Base-by-base conservation (phyloP, 2,113 vertebrate genomes). In the Atlantisia rogersi region DNA sequence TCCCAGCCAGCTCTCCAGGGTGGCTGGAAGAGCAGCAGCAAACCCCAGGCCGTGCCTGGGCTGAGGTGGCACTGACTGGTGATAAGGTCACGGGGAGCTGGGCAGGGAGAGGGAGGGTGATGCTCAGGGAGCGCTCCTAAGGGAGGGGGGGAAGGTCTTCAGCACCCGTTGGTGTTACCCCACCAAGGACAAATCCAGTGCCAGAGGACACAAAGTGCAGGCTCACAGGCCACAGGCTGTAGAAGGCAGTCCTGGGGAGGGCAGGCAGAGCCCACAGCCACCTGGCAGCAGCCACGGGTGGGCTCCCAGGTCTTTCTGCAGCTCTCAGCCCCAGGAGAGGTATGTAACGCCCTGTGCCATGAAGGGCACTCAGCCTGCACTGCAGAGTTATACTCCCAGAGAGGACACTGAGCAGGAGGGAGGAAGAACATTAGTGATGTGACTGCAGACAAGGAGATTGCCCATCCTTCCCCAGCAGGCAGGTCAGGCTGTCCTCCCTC, bases 401-500 rank as follows among this genome's bases (percentile, higher is more conserved):
- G 64, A 74, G 26, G 14, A 81, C 18, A 63, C 15, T 6, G 20
- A 67, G 55, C 71, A 80, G 35, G 6, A 7, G 28, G 9, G 1
- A n/a, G 48, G 75, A 94, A 91, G 20, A 95, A 44, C 6, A 22
- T 9, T 3, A 68, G 39, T 8, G 18, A 79, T 74, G 37, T 1
- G 5, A 37, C 29, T 77, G 52, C 79, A 90, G 68, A 65, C 7
- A 42, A 71, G 81, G 12, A 64, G 68, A 81, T 1, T 48, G 53
- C 52, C 58, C 24, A 28, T 75, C 73, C 17, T 32, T 88, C 69
- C 71, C 67, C 52, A 35, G 7, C 69, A 48, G 68, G 28, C 93
- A 96, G 96, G 95, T 96, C 96, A 96, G 39, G 32, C 44, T 65
- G 96, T 19, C 78, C 95, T 91, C 73, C 32, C 39, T 58, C 63